These are phyloP conservation scores for Galeruca laticollis DNA, from an alignment of 2,888 invertebrate genomes.

Conservation along the genomic window DNA sequence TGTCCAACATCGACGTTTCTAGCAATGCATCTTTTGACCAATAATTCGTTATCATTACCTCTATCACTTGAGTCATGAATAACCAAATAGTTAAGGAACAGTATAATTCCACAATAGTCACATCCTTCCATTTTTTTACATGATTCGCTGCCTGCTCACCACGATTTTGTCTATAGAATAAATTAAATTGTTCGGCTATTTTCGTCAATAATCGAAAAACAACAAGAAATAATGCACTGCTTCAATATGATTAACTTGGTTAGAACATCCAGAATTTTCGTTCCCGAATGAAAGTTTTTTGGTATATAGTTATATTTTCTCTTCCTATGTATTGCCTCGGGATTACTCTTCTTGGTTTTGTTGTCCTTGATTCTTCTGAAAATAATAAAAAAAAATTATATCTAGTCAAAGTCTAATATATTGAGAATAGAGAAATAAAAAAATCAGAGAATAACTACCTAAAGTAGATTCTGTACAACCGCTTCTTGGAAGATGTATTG, in stretches of 20 bases:
- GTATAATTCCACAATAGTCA: constrained; percentile 29
- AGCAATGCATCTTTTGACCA: constrained; percentile 35
- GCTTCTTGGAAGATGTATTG: constrained; percentile 6
- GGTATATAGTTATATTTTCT: too few species aligned
- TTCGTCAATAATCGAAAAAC: constrained; percentile 16
- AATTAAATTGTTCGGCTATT: constrained; percentile 15
- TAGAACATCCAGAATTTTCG: too few species aligned
- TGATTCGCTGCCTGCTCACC: constrained; percentile 9
- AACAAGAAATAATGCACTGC: constrained; percentile 18
- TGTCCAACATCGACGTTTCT: constrained; percentile 31
- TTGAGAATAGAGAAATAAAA: too few species aligned
- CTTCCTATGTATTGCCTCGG: constrained; percentile 14
- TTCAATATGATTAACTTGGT: too few species aligned
- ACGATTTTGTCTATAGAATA: constrained; percentile 23
- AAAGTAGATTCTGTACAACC: constrained; percentile 13
- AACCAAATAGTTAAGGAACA: constrained; percentile 34
- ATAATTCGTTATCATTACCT: constrained; percentile 32
- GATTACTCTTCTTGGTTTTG: constrained; percentile 13
- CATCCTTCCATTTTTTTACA: constrained; percentile 32
- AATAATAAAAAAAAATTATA: too few species aligned
- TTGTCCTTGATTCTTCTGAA: too few species aligned
- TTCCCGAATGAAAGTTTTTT: too few species aligned
- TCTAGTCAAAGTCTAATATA: too few species aligned
- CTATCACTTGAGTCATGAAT: constrained; percentile 39
- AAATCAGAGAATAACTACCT: constrained; percentile 7